A percentile compares a stretch with the other conserved stretches of the same genome.
Evolutionary conservation across 2,113 vertebrate species (phyloP).

Genomic region (Strix aluco): DNA sequence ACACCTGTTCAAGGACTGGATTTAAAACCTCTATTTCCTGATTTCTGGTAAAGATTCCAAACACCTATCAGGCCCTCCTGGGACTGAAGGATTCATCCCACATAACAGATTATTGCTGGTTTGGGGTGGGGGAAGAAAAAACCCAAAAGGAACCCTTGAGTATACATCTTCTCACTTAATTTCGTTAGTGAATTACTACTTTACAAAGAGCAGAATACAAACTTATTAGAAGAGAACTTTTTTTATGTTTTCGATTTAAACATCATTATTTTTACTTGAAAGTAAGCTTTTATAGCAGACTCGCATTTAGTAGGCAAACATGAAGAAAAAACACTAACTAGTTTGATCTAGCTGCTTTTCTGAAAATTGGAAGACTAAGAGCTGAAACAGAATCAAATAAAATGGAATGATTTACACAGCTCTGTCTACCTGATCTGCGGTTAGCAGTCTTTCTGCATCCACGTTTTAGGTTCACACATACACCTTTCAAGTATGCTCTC

Average conservation of each 20-base stretch:
- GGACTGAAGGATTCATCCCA: not conserved
- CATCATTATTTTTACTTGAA: not conserved
- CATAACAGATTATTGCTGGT: not conserved
- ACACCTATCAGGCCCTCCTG: not conserved
- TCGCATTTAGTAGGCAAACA: not conserved
- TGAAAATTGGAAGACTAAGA: not conserved
- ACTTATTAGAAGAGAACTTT: not conserved
- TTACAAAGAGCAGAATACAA: not conserved
- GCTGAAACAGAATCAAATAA: not conserved
- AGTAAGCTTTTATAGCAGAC: not conserved
- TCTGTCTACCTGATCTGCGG: not conserved
- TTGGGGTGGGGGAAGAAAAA: accelerated
- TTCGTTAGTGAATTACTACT: not conserved
- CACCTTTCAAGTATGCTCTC: not conserved
- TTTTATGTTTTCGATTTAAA: not conserved
- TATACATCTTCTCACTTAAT: not conserved
- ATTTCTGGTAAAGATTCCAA: not conserved
- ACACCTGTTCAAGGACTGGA: not conserved
- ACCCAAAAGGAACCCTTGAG: not conserved
- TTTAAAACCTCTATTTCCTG: not conserved
- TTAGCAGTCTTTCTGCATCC: not conserved
- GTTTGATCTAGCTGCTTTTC: not conserved
- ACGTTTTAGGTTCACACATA: not conserved
- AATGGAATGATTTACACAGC: not conserved
- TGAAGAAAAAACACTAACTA: not conserved